Conservation (phyloP, 2,888 invertebrate genomes). For the Tortrix viridana region DNA sequence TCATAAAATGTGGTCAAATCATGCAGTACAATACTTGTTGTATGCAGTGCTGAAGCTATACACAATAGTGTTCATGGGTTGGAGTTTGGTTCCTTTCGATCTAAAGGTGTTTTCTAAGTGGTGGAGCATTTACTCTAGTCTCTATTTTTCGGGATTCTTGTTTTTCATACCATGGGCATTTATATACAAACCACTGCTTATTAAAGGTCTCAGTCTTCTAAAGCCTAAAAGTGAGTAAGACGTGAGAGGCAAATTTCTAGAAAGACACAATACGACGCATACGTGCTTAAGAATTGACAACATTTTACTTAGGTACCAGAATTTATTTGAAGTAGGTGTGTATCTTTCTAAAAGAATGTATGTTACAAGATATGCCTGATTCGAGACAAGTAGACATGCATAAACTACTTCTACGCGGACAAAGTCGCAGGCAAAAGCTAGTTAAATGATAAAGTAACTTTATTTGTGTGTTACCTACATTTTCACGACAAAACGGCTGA, state of each 20-base stretch:
- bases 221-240: constrained; percentile 36
- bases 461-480: too few species aligned
- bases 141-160: constrained; percentile 88
- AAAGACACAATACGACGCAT: background rate
- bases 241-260: too few species aligned
- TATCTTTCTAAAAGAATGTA: too few species aligned
- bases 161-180: constrained; percentile 87
- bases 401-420: too few species aligned
- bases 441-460: too few species aligned
- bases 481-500: too few species aligned
- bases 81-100: constrained; percentile 90
- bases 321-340: too few species aligned
- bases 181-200: constrained; percentile 77
- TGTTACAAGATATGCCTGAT: too few species aligned
- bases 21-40: constrained; percentile 66
- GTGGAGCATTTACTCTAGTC: constrained; percentile 85
- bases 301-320: too few species aligned
- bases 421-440: too few species aligned
- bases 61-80: constrained; percentile 93
- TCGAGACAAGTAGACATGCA: too few species aligned
- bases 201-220: constrained; percentile 42
- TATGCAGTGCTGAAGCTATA: constrained; percentile 88
- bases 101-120: constrained; percentile 88
- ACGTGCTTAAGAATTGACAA: background rate
- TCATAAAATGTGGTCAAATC: constrained; percentile 68